Percentiles rank a stretch among this genome's conserved stretches.
These are phyloP conservation scores for Limnothrissa miodon DNA, from an alignment of 2,113 vertebrate genomes.

Conservation along the genomic window DNA sequence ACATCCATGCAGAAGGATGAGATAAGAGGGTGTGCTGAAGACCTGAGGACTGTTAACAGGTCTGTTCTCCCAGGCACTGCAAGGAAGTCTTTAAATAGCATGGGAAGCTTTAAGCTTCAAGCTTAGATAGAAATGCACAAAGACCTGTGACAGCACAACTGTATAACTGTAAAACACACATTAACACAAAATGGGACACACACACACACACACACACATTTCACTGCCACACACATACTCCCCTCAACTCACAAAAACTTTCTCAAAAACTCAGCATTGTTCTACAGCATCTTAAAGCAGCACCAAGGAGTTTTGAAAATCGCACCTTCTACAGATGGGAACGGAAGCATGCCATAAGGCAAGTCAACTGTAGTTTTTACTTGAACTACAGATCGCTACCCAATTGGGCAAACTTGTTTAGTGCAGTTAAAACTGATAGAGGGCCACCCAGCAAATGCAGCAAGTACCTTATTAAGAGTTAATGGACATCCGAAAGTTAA, in stretches of 20 bases:
- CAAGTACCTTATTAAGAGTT: too few relatives aligned
- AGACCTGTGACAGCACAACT: neutral
- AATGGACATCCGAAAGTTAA: too few relatives aligned
- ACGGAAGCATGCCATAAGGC: too few relatives aligned
- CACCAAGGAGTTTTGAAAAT: too few relatives aligned
- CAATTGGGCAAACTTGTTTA: too few relatives aligned
- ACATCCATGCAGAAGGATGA: neutral
- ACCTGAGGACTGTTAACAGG: neutral
- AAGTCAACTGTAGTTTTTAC: too few relatives aligned
- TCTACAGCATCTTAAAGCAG: too few relatives aligned
- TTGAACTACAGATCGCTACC: too few relatives aligned
- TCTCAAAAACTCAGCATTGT: neutral
- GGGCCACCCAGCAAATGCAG: too few relatives aligned
- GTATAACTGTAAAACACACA: neutral
- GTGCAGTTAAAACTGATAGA: too few relatives aligned
- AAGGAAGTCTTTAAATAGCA: neutral
- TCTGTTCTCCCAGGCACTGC: neutral
- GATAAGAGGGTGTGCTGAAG: neutral
- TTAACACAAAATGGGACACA: neutral
- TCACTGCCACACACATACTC: neutral
- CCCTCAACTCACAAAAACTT: neutral
- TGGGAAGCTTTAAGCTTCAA: neutral
- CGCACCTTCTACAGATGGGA: too few relatives aligned
- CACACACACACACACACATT: conserved; percentile 3
- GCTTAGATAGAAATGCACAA: neutral